Percentiles rank a stretch among this genome's conserved stretches.
phyloP scores from a whole-genome alignment of 2,113 vertebrate genomes.

The Dendrocopos noguchii region DNA sequence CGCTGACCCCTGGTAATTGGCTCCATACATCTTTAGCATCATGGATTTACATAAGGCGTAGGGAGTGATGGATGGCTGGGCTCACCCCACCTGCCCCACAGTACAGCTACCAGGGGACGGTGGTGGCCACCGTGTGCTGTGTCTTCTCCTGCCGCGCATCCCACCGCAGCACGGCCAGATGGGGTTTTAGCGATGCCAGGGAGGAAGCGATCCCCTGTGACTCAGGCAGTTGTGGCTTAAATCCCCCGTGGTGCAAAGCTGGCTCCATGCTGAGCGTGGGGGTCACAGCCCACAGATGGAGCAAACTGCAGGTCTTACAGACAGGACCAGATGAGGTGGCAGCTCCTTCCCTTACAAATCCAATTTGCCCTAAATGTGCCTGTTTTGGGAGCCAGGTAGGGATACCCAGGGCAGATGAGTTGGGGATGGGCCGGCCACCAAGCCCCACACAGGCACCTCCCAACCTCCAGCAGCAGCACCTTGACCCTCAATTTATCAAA shows the following conservation, averaged over 20 bases:
- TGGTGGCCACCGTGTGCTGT: neutral
- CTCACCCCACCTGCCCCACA: conserved; percentile 24
- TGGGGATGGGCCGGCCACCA: accelerated
- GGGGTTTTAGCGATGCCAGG: neutral
- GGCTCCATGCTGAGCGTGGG: accelerated
- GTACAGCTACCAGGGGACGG: neutral
- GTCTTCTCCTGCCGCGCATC: neutral
- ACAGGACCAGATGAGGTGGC: accelerated
- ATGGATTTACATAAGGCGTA: conserved; percentile 59
- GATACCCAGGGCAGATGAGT: accelerated
- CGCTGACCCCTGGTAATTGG: conserved; percentile 72
- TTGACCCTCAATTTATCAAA: conserved; percentile 16
- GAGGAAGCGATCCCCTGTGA: accelerated
- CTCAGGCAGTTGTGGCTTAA: neutral
- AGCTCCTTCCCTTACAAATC: accelerated
- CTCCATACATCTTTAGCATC: conserved; percentile 72
- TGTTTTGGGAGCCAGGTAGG: accelerated
- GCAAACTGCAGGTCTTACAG: neutral
- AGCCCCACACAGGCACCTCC: neutral
- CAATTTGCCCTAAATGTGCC: neutral
- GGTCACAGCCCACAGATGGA: neutral
- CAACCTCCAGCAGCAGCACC: neutral
- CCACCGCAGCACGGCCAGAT: accelerated
- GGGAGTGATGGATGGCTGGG: conserved; percentile 56
- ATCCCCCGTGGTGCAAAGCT: neutral